Base-by-base conservation (phyloP, 2,888 invertebrate species). In the Julus scanicus region DNA sequence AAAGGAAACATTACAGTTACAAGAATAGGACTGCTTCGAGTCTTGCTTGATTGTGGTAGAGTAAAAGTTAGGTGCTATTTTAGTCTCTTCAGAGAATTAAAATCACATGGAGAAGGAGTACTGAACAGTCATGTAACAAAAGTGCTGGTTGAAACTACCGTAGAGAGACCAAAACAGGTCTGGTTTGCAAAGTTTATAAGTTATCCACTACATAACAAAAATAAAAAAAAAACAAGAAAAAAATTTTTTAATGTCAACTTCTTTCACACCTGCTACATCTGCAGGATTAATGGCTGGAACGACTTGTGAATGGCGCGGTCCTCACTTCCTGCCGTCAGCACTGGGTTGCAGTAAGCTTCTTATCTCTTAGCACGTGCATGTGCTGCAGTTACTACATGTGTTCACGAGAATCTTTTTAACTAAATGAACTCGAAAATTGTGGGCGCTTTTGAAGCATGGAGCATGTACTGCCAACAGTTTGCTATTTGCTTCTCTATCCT, bases 201-300 rank as follows among this genome's bases (percentile, higher is more conserved):
- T 71, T 71, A 71, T 71, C 71, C 71, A 71, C 71, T 71, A 71
- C 11, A 20, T 71, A 71, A 71, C 71, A 71, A 71, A 71, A 71
- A 71, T 13, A 20, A n/a, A 71, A 71, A 20, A 20, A n/a, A 71
- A 8, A 29, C 20, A 71, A 29, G 29, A 71, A 63, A 63, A 63
- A 20, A 71, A 29, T 29, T 29, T 71, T 29, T 4, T 11, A 20
- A n/a, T n/a, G n/a, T 8, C 29, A 29, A 29, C 29, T 29, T 8
- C 8, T 71, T 20, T 71, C 71, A 11, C 71, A 29, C 3, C 3
- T 29, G 71, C 71, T 3, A n/a, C 29, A 11, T 71, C 71, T n/a
- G 29, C 3, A 57, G 15, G 17, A 17, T 2, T 29, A 29, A 29
- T 29, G 29, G 29, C 29, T 29, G 29, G 29, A 29, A 29, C 29